Conservation (phyloP, 2,113 vertebrate species). For the Sapayoa aenigma region DNA sequence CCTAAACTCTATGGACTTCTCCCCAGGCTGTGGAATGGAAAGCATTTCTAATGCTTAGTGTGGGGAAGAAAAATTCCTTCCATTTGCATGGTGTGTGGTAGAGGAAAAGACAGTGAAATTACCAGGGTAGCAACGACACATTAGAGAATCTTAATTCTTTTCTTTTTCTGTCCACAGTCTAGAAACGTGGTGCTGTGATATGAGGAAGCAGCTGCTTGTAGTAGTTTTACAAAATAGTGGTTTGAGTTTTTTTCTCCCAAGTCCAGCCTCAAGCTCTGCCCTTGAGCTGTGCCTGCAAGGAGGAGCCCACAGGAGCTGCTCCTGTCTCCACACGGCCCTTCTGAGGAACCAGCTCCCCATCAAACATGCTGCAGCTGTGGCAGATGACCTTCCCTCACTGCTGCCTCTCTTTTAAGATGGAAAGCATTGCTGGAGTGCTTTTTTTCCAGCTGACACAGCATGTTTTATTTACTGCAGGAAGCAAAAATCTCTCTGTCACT, state of each 20-base stretch:
- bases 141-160: background rate
- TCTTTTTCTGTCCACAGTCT: background rate
- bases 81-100: background rate
- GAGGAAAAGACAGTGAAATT: background rate
- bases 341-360: background rate
- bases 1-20: background rate
- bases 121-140: no score
- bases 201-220: background rate
- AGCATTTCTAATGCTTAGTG: background rate
- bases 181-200: background rate
- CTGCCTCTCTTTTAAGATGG: background rate
- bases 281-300: background rate
- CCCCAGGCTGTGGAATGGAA: background rate
- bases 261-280: background rate
- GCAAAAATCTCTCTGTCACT: background rate
- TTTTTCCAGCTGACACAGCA: background rate
- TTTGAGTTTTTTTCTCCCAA: background rate
- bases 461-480: constrained; percentile 36
- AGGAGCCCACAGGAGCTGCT: background rate
- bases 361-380: background rate
- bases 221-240: background rate
- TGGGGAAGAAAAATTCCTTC: background rate
- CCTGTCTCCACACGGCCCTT: background rate
- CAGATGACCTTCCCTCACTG: background rate
- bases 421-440: background rate